phyloP scores from a whole-genome alignment of 2,888 invertebrate species.

The Tridacna gigas region DNA sequence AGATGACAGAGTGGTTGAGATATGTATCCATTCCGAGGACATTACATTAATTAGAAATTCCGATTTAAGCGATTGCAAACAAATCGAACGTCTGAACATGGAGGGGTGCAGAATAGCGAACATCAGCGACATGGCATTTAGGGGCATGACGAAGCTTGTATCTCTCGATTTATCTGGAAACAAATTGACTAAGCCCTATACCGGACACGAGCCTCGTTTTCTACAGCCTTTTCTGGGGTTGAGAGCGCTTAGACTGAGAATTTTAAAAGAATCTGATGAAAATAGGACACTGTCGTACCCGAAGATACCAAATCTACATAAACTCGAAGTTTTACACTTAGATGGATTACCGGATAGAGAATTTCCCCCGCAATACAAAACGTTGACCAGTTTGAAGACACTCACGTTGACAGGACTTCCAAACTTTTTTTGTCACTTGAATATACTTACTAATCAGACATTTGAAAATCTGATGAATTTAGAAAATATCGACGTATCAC shows the following conservation, averaged over 20 bases:
- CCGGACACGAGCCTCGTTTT: not conserved
- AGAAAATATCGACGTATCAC: not conserved
- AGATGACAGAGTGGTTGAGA: not conserved
- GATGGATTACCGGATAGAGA: not conserved
- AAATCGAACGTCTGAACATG: not conserved
- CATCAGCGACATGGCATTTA: not conserved
- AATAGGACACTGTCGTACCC: not conserved
- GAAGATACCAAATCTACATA: not conserved
- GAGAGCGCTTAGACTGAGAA: not conserved
- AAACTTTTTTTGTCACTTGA: not conserved
- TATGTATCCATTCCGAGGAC: constrained; percentile 14
- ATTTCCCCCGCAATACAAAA: not conserved
- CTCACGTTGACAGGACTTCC: not conserved
- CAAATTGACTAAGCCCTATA: not conserved
- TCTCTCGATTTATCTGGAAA: not conserved
- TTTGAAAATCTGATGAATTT: not conserved
- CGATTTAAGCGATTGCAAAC: not conserved
- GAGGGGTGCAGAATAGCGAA: not conserved
- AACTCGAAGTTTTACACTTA: not conserved
- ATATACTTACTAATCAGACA: not conserved
- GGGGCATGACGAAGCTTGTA: not conserved
- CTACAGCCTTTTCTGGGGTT: not conserved
- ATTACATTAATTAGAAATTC: not conserved
- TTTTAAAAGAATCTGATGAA: not conserved
- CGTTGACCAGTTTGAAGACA: not conserved